Conservation (phyloP, 2,797 vertebrate genomes). For the Phyllotis vaccarum region DNA sequence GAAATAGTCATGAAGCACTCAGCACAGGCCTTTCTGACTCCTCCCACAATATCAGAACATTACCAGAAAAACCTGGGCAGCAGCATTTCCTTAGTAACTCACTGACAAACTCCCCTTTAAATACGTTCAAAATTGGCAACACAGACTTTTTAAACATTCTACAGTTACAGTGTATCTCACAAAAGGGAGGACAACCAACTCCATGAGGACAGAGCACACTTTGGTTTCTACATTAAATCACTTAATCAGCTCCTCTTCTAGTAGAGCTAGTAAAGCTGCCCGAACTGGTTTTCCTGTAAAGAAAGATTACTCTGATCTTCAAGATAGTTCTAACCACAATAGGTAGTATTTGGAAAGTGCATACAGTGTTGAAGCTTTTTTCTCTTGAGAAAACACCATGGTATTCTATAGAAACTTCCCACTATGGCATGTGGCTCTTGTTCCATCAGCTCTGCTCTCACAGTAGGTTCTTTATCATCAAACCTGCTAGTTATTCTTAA, state of each 20-base stretch:
- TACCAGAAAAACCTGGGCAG: conserved; percentile 94
- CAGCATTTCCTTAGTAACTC: conserved; percentile 94
- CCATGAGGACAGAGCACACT: conserved; percentile 93
- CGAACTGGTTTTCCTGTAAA: conserved; percentile 92
- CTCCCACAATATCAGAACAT: conserved; percentile 94
- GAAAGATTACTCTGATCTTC: conserved; percentile 92
- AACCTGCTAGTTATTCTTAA: conserved; percentile 93
- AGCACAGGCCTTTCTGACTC: conserved; percentile 93
- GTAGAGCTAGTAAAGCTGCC: conserved; percentile 91
- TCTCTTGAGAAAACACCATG: conserved; percentile 94
- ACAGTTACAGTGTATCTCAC: conserved; percentile 95
- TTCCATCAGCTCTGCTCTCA: conserved; percentile 94
- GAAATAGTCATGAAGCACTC: conserved; percentile 95
- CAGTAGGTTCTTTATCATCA: conserved; percentile 93
- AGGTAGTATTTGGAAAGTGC: conserved; percentile 93
- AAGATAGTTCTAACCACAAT: conserved; percentile 92
- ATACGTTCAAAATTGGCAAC: conserved; percentile 95
- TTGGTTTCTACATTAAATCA: conserved; percentile 91
- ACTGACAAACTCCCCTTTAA: conserved; percentile 93
- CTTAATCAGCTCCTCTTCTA: conserved; percentile 93
- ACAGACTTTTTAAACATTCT: conserved; percentile 95
- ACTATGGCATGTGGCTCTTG: conserved; percentile 93
- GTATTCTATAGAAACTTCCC: conserved; percentile 65
- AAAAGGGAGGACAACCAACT: conserved; percentile 93
- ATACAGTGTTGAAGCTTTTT: conserved; percentile 91